Percentiles rank a stretch among this genome's conserved stretches.
phyloP scores from a whole-genome alignment of 2,797 vertebrate species.

The Gadopsis marmoratus region DNA sequence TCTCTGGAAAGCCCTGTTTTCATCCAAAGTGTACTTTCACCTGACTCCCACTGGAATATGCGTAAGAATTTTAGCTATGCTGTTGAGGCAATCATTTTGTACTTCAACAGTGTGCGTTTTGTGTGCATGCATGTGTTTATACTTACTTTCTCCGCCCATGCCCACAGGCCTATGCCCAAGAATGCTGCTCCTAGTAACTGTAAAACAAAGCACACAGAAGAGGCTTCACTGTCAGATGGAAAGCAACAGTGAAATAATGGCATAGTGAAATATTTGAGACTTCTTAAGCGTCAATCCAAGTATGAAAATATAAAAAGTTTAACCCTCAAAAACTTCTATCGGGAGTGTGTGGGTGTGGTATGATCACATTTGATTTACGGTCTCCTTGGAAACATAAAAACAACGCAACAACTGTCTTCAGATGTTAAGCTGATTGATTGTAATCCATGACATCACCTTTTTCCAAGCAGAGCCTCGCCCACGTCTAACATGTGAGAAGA shows the following conservation, averaged over 20 bases:
- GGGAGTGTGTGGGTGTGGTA: neutral
- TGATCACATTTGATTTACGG: constrained; percentile 5
- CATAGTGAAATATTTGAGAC: neutral
- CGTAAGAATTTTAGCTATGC: constrained; percentile 71
- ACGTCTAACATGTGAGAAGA: neutral
- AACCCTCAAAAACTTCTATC: neutral
- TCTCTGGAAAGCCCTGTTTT: constrained; percentile 33
- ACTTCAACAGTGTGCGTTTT: constrained; percentile 27
- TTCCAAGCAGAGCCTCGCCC: neutral
- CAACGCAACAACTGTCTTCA: constrained; percentile 7
- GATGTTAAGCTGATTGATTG: constrained; percentile 12
- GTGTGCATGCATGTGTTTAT: constrained; percentile 52
- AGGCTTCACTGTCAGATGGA: constrained; percentile 27
- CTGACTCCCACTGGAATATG: constrained; percentile 31
- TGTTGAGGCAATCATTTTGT: constrained; percentile 32
- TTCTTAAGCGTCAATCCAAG: neutral
- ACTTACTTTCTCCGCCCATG: constrained; percentile 96
- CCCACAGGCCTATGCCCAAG: constrained; percentile 93
- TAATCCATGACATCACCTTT: constrained; percentile 27
- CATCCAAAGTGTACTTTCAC: constrained; percentile 26
- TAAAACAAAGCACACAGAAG: constrained; percentile 76
- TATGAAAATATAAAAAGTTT: neutral
- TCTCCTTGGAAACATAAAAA: constrained; percentile 38
- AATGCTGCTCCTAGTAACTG: constrained; percentile 94
- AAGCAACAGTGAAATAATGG: neutral